A percentile compares a stretch with the other conserved stretches of the same genome.
These are phyloP conservation scores for Operophtera brumata DNA, from an alignment of 2,888 invertebrate genomes.

Conservation along the genomic window DNA sequence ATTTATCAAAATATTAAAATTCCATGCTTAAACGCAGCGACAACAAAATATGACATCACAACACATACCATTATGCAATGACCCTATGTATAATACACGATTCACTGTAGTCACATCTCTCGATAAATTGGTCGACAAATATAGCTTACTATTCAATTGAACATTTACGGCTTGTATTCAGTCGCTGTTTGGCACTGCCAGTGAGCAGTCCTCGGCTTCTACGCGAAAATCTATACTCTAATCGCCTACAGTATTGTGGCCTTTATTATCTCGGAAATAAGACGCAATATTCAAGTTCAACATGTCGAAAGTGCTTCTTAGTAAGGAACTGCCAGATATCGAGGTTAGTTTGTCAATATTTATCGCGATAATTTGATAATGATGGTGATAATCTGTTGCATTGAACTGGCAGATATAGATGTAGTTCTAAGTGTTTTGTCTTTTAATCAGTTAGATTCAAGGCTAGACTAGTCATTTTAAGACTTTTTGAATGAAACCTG, in stretches of 20 bases:
- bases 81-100: background rate
- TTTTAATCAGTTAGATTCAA: background rate
- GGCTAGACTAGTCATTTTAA: too few species aligned
- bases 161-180: conserved; percentile 36
- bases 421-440: background rate
- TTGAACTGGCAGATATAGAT: background rate
- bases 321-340: conserved; percentile 89
- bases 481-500: background rate
- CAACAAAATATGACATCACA: conserved; percentile 2
- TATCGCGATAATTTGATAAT: background rate
- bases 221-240: conserved; percentile 18
- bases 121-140: conserved; percentile 18
- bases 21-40: background rate
- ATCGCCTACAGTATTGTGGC: conserved; percentile 7
- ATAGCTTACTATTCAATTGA: conserved; percentile 6
- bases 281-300: conserved; percentile 31
- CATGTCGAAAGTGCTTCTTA: conserved; percentile 79
- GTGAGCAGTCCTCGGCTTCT: conserved; percentile 72
- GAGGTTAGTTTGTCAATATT: conserved; percentile 82
- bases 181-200: conserved; percentile 75
- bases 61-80: conserved; percentile 7
- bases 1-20: background rate
- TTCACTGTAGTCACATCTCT: conserved; percentile 19
- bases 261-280: conserved; percentile 19
- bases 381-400: background rate